Conservation (phyloP, 2,797 vertebrate genomes). For the Gymnopithys bicolor region DNA sequence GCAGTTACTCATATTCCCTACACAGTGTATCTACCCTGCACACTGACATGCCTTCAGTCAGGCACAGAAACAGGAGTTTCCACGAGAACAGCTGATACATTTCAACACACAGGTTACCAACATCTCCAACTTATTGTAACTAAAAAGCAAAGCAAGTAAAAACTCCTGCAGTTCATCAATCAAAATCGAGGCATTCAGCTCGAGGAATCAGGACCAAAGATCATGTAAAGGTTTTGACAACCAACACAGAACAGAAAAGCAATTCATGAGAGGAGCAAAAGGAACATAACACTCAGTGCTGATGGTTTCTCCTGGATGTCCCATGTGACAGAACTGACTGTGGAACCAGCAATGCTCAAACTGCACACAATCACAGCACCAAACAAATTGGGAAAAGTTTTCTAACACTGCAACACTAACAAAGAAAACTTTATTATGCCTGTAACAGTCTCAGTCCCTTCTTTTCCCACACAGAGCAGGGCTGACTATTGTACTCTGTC, state of each 20-base stretch:
- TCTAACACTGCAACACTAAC: not conserved
- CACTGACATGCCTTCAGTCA: not conserved
- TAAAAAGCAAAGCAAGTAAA: not conserved
- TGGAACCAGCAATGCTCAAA: not conserved
- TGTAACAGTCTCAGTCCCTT: not conserved
- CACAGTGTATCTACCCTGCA: not conserved
- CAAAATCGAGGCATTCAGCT: constrained; percentile 28
- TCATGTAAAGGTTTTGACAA: not conserved
- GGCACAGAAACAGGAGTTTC: not conserved
- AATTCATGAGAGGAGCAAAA: not conserved
- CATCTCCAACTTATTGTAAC: not conserved
- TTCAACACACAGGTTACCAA: not conserved
- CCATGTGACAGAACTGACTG: not conserved
- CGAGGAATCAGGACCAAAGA: not conserved
- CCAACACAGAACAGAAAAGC: not conserved
- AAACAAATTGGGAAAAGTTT: not conserved
- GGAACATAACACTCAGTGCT: not conserved
- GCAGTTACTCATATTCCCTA: not conserved
- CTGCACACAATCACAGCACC: not conserved
- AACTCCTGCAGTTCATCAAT: constrained; percentile 14
- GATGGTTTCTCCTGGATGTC: not conserved
- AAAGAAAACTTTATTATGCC: not conserved
- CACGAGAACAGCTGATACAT: not conserved
- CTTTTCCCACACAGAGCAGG: not conserved
- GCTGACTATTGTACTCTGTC: not conserved